Evolutionary conservation across 2,888 invertebrate species (phyloP), one percentile per base, ranked within the genome.

Genomic region (Busseola fusca): DNA sequence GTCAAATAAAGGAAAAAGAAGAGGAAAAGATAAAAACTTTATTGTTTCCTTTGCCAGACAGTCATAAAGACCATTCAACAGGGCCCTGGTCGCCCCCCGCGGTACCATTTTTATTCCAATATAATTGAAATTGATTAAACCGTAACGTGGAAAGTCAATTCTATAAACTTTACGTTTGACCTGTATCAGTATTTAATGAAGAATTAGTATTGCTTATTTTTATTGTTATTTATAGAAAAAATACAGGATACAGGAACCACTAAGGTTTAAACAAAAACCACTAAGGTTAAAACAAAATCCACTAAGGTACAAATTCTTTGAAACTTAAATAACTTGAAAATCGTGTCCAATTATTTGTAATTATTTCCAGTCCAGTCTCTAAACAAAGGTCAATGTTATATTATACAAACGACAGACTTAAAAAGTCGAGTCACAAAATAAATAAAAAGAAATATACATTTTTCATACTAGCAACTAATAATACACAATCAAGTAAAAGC

Each of bases 111-210:
- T 78, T 78, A 68, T 80, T 67, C 30, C 60, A 50, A 66, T 50
- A 52, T 80, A 82, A 84, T 84, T 82, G 59, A 67, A 73, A 72
- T 77, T 74, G 76, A 76, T 77, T 68, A 68, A 69, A 34, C 37
- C 52, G 62, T 62, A 63, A 76, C 62, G 54, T 50, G 58, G 27
- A 52, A 68, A 71, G 37, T 64, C 62, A 78, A 67, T 63, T 78
- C 59, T n/a, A 59, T 52, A n/a, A 57, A 57, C 65, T 58, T 54
- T 62, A 72, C 25, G 3, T 30, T 64, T 57, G 30, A 54, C 56
- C 27, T 42, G 14, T 60, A 57, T 52, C 25, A 3, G 7, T 25
- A 66, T 57, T 57, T 63, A 62, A 60, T 64, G 21, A 59, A 60
- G 34, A 72, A 57, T 78, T 78, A n/a, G n/a, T 45, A 72, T 60